Evolutionary conservation across 1,140 invertebrate species (phyloP).

Genomic region (Latrodectus geometricus): DNA sequence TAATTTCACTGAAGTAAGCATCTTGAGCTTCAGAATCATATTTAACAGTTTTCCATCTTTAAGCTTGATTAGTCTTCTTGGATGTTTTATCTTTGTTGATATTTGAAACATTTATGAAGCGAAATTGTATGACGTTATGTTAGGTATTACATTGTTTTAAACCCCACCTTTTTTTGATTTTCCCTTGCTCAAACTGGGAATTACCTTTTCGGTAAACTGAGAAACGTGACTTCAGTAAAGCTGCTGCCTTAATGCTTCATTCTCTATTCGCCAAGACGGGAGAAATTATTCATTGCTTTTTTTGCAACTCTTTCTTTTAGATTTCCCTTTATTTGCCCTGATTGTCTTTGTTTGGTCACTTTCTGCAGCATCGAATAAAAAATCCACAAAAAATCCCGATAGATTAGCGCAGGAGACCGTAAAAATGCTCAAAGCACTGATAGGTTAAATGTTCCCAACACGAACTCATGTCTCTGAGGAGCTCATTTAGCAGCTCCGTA

Average conservation of each 20-base stretch:
- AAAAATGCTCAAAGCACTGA: conserved; percentile 50
- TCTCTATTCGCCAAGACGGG: conserved; percentile 11
- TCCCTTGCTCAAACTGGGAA: no score
- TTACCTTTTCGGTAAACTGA: no score
- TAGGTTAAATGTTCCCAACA: conserved; percentile 49
- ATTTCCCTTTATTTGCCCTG: conserved; percentile 35
- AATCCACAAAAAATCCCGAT: conserved; percentile 36
- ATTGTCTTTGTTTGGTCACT: conserved; percentile 46
- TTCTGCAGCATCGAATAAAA: conserved; percentile 34
- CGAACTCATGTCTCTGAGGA: conserved; percentile 26
- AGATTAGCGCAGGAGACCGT: conserved; percentile 43
- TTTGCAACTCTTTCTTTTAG: conserved; percentile 24
- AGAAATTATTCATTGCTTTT: conserved; percentile 50
- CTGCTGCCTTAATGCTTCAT: conserved; percentile 7
- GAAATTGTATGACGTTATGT: no score
- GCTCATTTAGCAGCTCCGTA: conserved; percentile 30
- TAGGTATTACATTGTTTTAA: no score
- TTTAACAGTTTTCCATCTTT: no score
- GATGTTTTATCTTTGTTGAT: no score
- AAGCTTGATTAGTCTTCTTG: no score
- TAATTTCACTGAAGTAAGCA: no score
- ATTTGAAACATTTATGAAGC: no score
- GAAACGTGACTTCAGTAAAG: not conserved
- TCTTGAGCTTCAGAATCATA: no score
- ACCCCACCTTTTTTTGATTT: no score